These are phyloP conservation scores for Drosophila navojoa DNA, from an alignment of 1,140 invertebrate species.

Conservation along the genomic window DNA sequence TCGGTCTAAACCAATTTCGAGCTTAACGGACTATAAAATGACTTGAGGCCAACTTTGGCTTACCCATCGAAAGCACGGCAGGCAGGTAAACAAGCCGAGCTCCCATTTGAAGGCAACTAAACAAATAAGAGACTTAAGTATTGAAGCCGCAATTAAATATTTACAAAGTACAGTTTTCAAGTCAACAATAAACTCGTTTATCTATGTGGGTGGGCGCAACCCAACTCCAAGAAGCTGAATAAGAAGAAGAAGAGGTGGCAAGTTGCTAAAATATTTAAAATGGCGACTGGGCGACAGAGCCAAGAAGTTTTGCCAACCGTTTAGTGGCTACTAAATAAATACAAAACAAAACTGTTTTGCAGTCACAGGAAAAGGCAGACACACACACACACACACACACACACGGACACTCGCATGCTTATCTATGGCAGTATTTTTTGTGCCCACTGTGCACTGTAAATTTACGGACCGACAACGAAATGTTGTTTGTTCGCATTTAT, in stretches of 20 bases:
- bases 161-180: constrained; percentile 56
- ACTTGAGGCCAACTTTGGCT: constrained; percentile 22
- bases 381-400: constrained; percentile 12
- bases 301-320: constrained; percentile 28
- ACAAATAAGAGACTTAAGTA: constrained; percentile 28
- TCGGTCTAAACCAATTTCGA: constrained; percentile 2
- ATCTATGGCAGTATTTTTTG: constrained; percentile 30
- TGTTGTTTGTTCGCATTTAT: constrained; percentile 56
- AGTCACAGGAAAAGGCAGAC: background rate
- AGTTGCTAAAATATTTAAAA: constrained; percentile 72
- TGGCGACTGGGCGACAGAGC: constrained; percentile 33
- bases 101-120: constrained; percentile 11
- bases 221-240: background rate
- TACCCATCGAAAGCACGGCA: background rate
- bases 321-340: constrained; percentile 44
- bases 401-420: constrained; percentile 2
- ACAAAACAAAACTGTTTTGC: constrained; percentile 12
- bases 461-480: constrained; percentile 42
- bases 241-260: constrained; percentile 55
- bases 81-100: constrained; percentile 8
- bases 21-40: constrained; percentile 22
- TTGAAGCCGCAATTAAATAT: constrained; percentile 68
- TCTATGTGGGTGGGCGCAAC: background rate
- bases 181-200: constrained; percentile 58
- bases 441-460: constrained; percentile 59